These are phyloP conservation scores for Ellobium chinense DNA, from an alignment of 2,888 invertebrate genomes.

Conservation along the genomic window DNA sequence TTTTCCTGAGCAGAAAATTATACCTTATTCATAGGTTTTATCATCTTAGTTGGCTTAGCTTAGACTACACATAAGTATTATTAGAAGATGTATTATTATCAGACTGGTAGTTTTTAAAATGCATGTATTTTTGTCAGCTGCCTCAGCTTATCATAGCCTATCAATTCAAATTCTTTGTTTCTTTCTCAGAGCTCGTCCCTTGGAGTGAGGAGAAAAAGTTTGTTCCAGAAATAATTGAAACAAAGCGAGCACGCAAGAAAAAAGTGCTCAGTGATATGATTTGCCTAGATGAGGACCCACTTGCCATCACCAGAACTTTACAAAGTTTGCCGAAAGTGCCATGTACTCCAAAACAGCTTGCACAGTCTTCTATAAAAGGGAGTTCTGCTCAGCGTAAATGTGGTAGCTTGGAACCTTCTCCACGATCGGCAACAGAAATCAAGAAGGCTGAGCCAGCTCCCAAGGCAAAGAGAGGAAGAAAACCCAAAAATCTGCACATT, in stretches of 20 bases:
- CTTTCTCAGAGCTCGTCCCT: slow-evolving; percentile 43
- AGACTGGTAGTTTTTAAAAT: too few relatives aligned
- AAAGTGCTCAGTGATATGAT: slow-evolving; percentile 51
- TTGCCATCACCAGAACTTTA: slow-evolving; percentile 22
- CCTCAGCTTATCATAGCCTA: too few relatives aligned
- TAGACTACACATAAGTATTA: too few relatives aligned
- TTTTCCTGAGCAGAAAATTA: too few relatives aligned
- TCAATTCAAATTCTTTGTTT: too few relatives aligned
- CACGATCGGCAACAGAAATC: background rate
- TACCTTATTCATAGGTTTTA: too few relatives aligned
- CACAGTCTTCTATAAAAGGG: slow-evolving; percentile 4
- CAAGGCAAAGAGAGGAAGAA: background rate
- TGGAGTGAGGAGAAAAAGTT: slow-evolving; percentile 47
- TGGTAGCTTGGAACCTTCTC: background rate
- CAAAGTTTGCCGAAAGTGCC: slow-evolving; percentile 31
- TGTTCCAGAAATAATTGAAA: slow-evolving; percentile 46
- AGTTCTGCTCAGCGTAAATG: background rate
- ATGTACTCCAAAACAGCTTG: slow-evolving; percentile 21
- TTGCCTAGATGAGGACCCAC: slow-evolving; percentile 46
- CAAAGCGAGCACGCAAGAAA: slow-evolving; percentile 48
- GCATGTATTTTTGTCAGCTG: too few relatives aligned
- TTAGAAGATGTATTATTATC: too few relatives aligned
- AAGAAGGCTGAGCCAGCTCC: background rate
- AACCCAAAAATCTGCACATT: background rate
- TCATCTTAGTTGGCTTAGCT: too few relatives aligned